Conservation (phyloP, 2,113 vertebrate species). For the Peucedramus taeniatus region DNA sequence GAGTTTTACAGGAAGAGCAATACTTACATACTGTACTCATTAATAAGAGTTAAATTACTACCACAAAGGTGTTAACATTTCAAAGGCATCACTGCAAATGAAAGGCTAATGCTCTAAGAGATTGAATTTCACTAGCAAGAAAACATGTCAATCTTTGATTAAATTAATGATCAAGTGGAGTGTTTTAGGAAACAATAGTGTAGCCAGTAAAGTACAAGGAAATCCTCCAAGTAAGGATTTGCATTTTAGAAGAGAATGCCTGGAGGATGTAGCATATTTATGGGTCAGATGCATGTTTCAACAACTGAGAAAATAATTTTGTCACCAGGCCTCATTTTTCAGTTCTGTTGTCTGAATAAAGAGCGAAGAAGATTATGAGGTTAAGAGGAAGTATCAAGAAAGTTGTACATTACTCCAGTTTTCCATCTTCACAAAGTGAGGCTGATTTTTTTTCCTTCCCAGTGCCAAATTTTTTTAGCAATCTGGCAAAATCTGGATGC, state of each 20-base stretch:
- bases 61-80: not conserved
- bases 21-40: not conserved
- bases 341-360: not conserved
- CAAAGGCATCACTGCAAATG: not conserved
- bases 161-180: not conserved
- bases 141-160: not conserved
- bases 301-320: not conserved
- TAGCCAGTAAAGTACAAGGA: not conserved
- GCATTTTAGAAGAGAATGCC: not conserved
- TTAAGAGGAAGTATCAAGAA: not conserved
- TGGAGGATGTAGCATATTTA: not conserved
- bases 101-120: not conserved
- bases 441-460: not conserved
- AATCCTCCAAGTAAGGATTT: not conserved
- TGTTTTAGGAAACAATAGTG: not conserved
- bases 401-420: not conserved
- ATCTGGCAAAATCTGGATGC: not conserved
- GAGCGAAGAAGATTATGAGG: not conserved
- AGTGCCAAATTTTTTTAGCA: not conserved
- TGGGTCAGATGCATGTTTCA: not conserved
- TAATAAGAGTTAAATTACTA: not conserved
- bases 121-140: not conserved
- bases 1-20: not conserved
- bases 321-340: not conserved
- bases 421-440: not conserved